phyloP scores from a whole-genome alignment of 2,797 vertebrate species.

The Melanotaenia trifasciata region DNA sequence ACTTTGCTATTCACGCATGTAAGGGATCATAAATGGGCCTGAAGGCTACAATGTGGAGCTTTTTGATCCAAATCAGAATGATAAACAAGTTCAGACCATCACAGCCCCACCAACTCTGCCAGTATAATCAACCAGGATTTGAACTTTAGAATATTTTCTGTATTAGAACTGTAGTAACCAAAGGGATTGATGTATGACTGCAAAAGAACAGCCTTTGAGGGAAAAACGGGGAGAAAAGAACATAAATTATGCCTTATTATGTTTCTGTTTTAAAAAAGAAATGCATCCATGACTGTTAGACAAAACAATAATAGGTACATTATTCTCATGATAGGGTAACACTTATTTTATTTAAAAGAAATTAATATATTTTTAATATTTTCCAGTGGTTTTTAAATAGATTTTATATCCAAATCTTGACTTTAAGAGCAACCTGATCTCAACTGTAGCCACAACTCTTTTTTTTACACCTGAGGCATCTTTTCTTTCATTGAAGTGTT shows the following conservation, averaged over 20 bases:
- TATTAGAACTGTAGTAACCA: slow-evolving; percentile 76
- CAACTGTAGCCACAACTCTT: slow-evolving; percentile 5
- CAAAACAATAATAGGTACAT: slow-evolving; percentile 60
- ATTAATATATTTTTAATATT: slow-evolving; percentile 83
- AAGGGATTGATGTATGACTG: slow-evolving; percentile 64
- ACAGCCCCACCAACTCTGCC: slow-evolving; percentile 41
- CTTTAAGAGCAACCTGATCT: slow-evolving; percentile 36
- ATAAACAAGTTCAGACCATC: neutral
- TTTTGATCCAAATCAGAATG: slow-evolving; percentile 39
- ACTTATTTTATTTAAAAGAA: slow-evolving; percentile 79
- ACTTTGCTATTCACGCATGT: too few relatives aligned
- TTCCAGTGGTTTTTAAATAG: slow-evolving; percentile 35
- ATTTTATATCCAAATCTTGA: slow-evolving; percentile 54
- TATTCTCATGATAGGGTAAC: slow-evolving; percentile 50
- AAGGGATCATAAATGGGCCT: too few relatives aligned
- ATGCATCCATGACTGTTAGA: slow-evolving; percentile 55
- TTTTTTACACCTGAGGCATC: neutral
- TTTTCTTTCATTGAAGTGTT: slow-evolving; percentile 45
- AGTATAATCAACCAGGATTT: slow-evolving; percentile 49
- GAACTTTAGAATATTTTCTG: slow-evolving; percentile 57
- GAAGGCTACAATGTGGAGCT: slow-evolving; percentile 2
- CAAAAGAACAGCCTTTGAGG: slow-evolving; percentile 37
- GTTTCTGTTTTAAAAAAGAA: slow-evolving; percentile 35
- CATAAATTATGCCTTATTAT: slow-evolving; percentile 45
- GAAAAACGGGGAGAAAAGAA: slow-evolving; percentile 30